Evolutionary conservation across 2,113 vertebrate species (phyloP), one percentile per base, ranked within the genome.

Genomic region (Struthio camelus): DNA sequence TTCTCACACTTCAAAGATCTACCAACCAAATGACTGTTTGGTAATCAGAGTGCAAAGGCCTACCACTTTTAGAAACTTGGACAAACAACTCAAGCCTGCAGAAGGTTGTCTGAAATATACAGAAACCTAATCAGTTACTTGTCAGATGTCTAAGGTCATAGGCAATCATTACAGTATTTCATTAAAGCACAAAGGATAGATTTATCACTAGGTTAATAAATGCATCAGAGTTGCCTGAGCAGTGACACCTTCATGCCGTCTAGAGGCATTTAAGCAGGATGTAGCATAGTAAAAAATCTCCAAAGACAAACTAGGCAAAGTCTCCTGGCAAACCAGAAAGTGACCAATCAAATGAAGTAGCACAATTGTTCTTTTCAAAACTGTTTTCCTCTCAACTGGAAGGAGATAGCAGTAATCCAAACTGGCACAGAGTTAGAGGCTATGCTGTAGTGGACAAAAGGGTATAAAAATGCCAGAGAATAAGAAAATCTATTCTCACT

Each of bases 391-490:
- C 23, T 15, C 13, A 89, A 32, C 3, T 1, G 3, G 10, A 71
- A 0, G 0, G 0, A 78, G 9, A 27, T 1, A 58, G 5, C 5
- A 79, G 8, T 36, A 46, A 83, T 10, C 8, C 50, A 77, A 65
- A 59, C 10, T 17, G 5, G 6, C 34, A 40, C 16, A 53, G 18
- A 61, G 44, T 10, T 36, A 62, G 32, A 71, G 3, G 18, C 19
- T 48, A 38, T 7, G 30, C 7, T 28, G 36, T 16, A 19, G 38
- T 11, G 9, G 18, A 8, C 22, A 72, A 59, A 32, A 25, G 6
- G 1, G 10, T 38, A 67, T 1, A 1, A 87, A 81, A 82, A 28
- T 20, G 81, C 20, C 18, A 50, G 6, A 69, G 11, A 13, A 34
- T 40, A 13, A 85, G 36, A 27, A 15, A 34, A 4, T 2, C 42